These are phyloP conservation scores for Cephus cinctus DNA, from an alignment of 1,140 invertebrate species.

Conservation along the genomic window DNA sequence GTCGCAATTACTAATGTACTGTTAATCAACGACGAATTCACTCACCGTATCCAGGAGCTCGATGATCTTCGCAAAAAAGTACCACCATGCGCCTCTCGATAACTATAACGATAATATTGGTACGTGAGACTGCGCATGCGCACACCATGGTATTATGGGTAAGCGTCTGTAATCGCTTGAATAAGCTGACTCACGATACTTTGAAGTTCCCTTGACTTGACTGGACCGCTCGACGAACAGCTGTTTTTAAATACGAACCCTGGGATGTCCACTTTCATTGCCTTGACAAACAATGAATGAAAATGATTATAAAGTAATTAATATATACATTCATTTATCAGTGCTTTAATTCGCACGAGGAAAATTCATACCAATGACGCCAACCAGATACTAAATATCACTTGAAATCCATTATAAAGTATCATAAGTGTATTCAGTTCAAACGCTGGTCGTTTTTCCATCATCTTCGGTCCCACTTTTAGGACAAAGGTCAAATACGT, in stretches of 20 bases:
- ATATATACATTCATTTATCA: too few relatives aligned
- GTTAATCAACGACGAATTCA: too few relatives aligned
- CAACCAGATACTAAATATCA: constrained; percentile 66
- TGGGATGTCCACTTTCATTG: constrained; percentile 14
- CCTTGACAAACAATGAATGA: constrained; percentile 29
- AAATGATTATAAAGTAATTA: too few relatives aligned
- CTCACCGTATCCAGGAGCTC: constrained; percentile 68
- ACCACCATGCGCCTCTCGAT: constrained; percentile 55
- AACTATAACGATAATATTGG: constrained; percentile 27
- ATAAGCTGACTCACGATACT: neutral
- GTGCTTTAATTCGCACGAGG: constrained; percentile 8
- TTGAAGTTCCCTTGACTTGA: too few relatives aligned
- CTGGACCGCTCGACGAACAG: too few relatives aligned
- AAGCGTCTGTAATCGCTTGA: neutral
- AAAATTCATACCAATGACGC: constrained; percentile 57
- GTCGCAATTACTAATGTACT: too few relatives aligned
- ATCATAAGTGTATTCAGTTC: constrained; percentile 65
- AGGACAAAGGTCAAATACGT: constrained; percentile 68
- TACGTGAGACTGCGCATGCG: neutral
- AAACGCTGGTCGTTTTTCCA: constrained; percentile 67
- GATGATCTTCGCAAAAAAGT: constrained; percentile 62
- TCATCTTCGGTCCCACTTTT: constrained; percentile 69
- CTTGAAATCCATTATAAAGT: constrained; percentile 70
- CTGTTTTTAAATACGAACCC: too few relatives aligned
- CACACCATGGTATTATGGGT: neutral